Conservation (phyloP, 2,888 invertebrate species). For the Toxonevra muliebris region DNA sequence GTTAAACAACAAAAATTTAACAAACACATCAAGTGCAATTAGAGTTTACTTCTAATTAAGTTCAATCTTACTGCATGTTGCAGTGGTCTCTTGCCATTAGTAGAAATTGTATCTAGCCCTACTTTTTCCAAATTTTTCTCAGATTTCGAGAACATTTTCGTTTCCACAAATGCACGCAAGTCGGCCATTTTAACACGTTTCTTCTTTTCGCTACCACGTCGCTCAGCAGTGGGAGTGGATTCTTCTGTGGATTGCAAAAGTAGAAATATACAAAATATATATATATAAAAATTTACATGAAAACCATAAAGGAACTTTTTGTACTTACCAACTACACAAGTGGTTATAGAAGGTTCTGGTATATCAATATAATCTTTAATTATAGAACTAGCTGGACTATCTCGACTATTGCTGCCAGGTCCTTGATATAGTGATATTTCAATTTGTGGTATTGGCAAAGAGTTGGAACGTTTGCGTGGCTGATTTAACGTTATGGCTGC, state of each 20-base stretch:
- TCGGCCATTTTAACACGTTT: constrained; percentile 92
- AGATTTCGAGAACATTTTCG: constrained; percentile 88
- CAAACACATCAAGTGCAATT: constrained; percentile 13
- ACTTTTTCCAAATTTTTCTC: constrained; percentile 91
- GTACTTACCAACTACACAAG: constrained; percentile 52
- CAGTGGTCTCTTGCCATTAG: constrained; percentile 69
- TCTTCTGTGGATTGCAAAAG: constrained; percentile 48
- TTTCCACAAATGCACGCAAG: constrained; percentile 89
- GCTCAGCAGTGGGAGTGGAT: constrained; percentile 56
- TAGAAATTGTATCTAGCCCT: constrained; percentile 71
- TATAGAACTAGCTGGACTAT: constrained; percentile 63
- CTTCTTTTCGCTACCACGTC: constrained; percentile 85
- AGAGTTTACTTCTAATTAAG: background rate
- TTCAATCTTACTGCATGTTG: constrained; percentile 71
- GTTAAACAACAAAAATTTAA: constrained; percentile 16
- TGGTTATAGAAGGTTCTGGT: constrained; percentile 74
- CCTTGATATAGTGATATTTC: constrained; percentile 87
- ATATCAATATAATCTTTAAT: constrained; percentile 81
- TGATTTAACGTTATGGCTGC: constrained; percentile 76
- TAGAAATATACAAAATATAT: background rate
- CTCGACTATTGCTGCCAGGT: constrained; percentile 68
- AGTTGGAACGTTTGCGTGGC: constrained; percentile 89
- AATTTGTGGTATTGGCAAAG: constrained; percentile 92
- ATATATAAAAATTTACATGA: background rate
- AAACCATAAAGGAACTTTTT: background rate